Conservation (phyloP, 2,797 vertebrate species). For the Fratercula arctica region DNA sequence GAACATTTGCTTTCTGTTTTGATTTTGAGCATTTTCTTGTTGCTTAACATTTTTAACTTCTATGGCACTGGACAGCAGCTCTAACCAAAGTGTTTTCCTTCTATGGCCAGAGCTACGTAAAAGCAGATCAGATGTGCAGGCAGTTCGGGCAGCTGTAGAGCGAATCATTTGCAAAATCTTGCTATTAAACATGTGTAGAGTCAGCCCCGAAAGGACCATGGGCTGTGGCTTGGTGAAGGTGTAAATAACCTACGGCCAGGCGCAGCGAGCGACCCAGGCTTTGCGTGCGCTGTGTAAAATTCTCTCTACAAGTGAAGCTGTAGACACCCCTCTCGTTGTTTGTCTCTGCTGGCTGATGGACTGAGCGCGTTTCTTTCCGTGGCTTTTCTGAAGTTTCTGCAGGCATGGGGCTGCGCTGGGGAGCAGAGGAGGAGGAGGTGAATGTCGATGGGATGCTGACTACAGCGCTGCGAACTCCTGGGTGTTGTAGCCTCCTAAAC, state of each 20-base stretch:
- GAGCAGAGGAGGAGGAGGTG: background rate
- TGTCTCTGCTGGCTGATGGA: background rate
- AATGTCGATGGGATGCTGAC: background rate
- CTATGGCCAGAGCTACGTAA: background rate
- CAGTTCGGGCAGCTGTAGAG: rapidly evolving
- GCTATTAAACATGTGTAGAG: rapidly evolving
- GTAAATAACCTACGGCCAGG: background rate
- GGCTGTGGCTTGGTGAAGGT: background rate
- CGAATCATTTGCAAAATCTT: background rate
- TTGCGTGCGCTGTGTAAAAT: rapidly evolving
- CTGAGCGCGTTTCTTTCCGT: rapidly evolving
- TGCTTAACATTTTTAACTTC: background rate
- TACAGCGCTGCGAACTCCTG: rapidly evolving
- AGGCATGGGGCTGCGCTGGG: background rate
- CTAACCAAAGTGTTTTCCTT: background rate
- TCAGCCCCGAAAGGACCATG: background rate
- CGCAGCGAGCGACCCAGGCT: background rate
- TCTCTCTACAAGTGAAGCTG: no score
- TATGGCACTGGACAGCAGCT: background rate
- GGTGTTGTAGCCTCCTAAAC: background rate
- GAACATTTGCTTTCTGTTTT: background rate
- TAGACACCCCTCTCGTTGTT: background rate
- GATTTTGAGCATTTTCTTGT: background rate
- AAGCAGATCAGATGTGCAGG: background rate
- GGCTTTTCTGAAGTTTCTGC: background rate